Base-by-base conservation (phyloP, 2,888 invertebrate genomes). In the Himalopsyche tibetana region DNA sequence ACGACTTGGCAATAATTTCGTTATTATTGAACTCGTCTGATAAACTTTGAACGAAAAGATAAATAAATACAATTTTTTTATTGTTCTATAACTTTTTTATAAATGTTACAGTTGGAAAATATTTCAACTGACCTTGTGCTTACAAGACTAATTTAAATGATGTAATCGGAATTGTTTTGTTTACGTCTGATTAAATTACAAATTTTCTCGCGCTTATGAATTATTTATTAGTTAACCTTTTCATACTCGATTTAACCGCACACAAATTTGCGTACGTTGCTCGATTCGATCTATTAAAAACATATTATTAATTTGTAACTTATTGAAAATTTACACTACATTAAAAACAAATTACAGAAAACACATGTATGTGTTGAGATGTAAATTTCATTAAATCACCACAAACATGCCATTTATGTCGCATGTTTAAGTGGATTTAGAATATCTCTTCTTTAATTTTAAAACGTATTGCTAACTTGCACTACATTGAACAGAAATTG, bases 221-320 rank as follows among this genome's bases (percentile, higher is more conserved):
- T 63, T 9, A 63, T 63, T 63, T 19, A 63, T 28, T 9, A 63
- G 63, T 63, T 63, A 63, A 63, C 63, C 63, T 63, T 63, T 63
- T 19, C 3, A 15, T 45, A 63, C n/a, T 63, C 63, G 9, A 63
- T 63, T 63, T 63, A n/a, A 5, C 63, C 19, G 63, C 63, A 15
- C 19, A 63, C 63, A 15, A 51, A 51, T 15, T 15, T 51, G 51
- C 51, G 51, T 51, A 51, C 51, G 5, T 5, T 4, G 51, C 12
- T 5, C 12, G 5, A 15, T 51, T 51, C 12, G 51, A 51, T 15
- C 51, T 51, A 51, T 51, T 51, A 51, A 15, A 3, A 15, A 51
- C 51, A 51, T 15, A 15, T 51, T 2, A 51, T 51, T 15, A 51
- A 51, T 51, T 12, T 51, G 12, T 2, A 15, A 51, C 15, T 51